Percentiles rank a stretch among this genome's conserved stretches.
phyloP scores from a whole-genome alignment of 1,140 invertebrate species.

The Yoshiicerus persimilis region DNA sequence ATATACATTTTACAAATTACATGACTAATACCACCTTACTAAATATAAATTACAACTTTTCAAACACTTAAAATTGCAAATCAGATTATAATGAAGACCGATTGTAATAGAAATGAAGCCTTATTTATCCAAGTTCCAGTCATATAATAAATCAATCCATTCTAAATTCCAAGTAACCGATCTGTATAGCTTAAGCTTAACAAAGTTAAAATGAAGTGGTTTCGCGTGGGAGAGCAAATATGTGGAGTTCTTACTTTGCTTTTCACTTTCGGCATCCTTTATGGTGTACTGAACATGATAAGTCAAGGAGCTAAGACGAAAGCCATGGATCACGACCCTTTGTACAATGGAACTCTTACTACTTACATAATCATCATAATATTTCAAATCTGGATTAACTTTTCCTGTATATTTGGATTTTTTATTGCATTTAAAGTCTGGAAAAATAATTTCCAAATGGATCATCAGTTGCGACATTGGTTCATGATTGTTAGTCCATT shows the following conservation, averaged over 20 bases:
- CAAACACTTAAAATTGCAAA: too few relatives aligned
- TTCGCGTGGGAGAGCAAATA: neutral
- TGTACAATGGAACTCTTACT: constrained; percentile 26
- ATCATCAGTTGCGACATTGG: constrained; percentile 27
- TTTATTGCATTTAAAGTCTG: constrained; percentile 35
- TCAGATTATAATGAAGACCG: too few relatives aligned
- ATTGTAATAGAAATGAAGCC: too few relatives aligned
- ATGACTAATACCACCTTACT: too few relatives aligned
- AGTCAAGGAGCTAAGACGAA: neutral
- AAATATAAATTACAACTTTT: too few relatives aligned
- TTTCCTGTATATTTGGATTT: constrained; percentile 19
- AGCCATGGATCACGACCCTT: constrained; percentile 24
- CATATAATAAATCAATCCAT: too few relatives aligned
- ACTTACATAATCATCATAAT: constrained; percentile 34
- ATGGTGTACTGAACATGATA: neutral
- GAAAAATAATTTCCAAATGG: constrained; percentile 47
- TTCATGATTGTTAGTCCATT: constrained; percentile 31
- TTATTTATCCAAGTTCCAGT: too few relatives aligned
- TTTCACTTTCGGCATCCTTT: neutral
- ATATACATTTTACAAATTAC: too few relatives aligned
- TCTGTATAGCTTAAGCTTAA: too few relatives aligned
- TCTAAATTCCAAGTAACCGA: too few relatives aligned
- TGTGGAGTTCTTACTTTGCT: neutral
- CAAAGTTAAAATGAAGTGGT: neutral
- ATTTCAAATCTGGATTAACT: neutral